Base-by-base conservation (phyloP, 2,888 invertebrate genomes). In the Mimas tiliae region DNA sequence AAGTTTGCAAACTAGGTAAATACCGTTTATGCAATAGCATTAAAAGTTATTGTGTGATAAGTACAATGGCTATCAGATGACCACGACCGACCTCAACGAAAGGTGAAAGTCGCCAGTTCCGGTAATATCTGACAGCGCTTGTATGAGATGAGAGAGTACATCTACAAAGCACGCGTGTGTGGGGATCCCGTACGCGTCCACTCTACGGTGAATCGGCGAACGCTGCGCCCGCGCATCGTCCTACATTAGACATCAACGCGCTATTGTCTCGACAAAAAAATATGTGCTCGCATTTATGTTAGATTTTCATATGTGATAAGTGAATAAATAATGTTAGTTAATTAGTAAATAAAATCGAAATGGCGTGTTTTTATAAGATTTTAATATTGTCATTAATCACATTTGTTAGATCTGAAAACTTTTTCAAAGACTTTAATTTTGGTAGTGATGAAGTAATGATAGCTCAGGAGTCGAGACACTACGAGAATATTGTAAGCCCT, bases 21-120 rank as follows among this genome's bases (percentile, higher is more conserved):
- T 52, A 65, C 58, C 47, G 63, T 70, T 78, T 77, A 76, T 70
- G 75, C 70, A 81, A 80, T 67, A 65, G 68, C 68, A 74, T 76
- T 76, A 73, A 70, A 69, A 66, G 65, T 72, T 72, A 77, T 76
- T 77, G 78, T 75, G 74, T 79, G 81, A 82, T 81, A 69, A 68
- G 68, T 68, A 78, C 75, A 58, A 58, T 78, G 80, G 77, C 81
- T 83, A 84, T 84, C 85, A 85, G 69, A 84, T 83, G 83, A 82
- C 80, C 81, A 82, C 70, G 74, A 72, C 74, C 85, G 87, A 88
- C 91, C 88, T 72, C 78, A 77, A 70, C 72, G 65, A 70, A 69
- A 66, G 82, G 93, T 85, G 92, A 92, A 92, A 93, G 92, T 87
- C 74, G 80, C 69, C 73, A 91, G 90, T 88, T 93, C 93, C 92